Conservation (phyloP, 2,888 invertebrate species). For the Drosophila aldrichi region DNA sequence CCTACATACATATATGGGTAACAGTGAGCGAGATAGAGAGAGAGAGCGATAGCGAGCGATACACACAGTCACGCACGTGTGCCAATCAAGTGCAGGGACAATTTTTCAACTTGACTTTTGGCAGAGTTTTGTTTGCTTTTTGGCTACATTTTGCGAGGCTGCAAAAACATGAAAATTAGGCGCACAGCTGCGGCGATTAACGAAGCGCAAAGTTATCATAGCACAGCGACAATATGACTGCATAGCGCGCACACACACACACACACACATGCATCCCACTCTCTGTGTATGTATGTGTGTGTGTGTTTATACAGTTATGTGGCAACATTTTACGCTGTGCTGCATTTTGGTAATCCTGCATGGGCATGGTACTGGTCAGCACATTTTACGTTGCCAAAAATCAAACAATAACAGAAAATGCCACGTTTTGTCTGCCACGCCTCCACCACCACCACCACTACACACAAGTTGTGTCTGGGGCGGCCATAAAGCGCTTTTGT, state of each 20-base stretch:
- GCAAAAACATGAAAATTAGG: constrained; percentile 72
- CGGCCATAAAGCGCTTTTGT: constrained; percentile 76
- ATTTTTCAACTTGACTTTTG: constrained; percentile 35
- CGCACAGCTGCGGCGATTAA: constrained; percentile 81
- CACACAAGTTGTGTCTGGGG: constrained; percentile 27
- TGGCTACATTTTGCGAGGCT: constrained; percentile 36
- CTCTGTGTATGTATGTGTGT: background rate
- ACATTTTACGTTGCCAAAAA: constrained; percentile 54
- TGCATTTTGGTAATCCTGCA: constrained; percentile 65
- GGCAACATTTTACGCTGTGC: constrained; percentile 45
- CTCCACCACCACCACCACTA: background rate
- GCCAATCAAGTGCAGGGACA: constrained; percentile 38
- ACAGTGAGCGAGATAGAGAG: background rate
- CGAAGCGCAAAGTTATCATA: constrained; percentile 83
- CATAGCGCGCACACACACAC: background rate
- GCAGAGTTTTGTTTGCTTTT: constrained; percentile 53
- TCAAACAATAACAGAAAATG: constrained; percentile 61
- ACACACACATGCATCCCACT: background rate
- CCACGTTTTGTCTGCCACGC: constrained; percentile 12
- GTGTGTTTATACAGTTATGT: constrained; percentile 20
- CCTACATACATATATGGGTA: constrained; percentile 13
- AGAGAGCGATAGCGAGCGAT: background rate
- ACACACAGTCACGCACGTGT: constrained; percentile 13
- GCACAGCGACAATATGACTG: constrained; percentile 30
- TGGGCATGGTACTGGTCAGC: constrained; percentile 54